These are phyloP conservation scores for Drosophila neonasuta DNA, from an alignment of 2,888 invertebrate genomes.

Conservation along the genomic window DNA sequence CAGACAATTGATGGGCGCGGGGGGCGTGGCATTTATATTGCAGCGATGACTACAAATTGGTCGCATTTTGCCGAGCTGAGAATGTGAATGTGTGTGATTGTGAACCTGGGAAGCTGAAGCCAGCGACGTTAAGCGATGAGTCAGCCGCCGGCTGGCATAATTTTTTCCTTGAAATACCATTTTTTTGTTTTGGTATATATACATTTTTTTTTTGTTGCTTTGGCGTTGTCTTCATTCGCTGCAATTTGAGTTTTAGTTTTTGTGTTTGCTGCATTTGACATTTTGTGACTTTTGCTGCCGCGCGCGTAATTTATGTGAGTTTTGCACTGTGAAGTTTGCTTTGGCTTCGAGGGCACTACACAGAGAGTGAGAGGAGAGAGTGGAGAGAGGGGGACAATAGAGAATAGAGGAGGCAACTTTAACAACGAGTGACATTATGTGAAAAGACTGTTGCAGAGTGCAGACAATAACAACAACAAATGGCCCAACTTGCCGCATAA, in stretches of 20 bases:
- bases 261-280: slow-evolving; percentile 69
- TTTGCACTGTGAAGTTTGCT: slow-evolving; percentile 61
- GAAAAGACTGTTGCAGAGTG: slow-evolving; percentile 60
- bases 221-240: slow-evolving; percentile 35
- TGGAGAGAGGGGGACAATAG: neutral
- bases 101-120: slow-evolving; percentile 2
- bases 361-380: neutral
- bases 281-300: slow-evolving; percentile 70
- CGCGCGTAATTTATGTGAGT: slow-evolving; percentile 76
- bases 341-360: slow-evolving; percentile 44
- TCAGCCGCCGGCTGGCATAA: slow-evolving; percentile 43
- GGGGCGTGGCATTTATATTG: slow-evolving; percentile 36
- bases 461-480: slow-evolving; percentile 55
- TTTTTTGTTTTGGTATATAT: slow-evolving; percentile 17
- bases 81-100: slow-evolving; percentile 2
- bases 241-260: slow-evolving; percentile 57
- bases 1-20: slow-evolving; percentile 14
- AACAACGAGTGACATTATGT: slow-evolving; percentile 64
- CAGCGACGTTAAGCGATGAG: slow-evolving; percentile 25
- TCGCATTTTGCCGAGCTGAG: slow-evolving; percentile 52
- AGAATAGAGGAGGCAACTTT: slow-evolving; percentile 40
- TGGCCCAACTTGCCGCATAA: slow-evolving; percentile 69
- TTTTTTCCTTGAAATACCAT: slow-evolving; percentile 47
- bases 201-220: slow-evolving; percentile 2
- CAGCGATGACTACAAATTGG: slow-evolving; percentile 68